Evolutionary conservation across 2,888 invertebrate genomes (phyloP).

Genomic region (Drosophila lacicola): DNA sequence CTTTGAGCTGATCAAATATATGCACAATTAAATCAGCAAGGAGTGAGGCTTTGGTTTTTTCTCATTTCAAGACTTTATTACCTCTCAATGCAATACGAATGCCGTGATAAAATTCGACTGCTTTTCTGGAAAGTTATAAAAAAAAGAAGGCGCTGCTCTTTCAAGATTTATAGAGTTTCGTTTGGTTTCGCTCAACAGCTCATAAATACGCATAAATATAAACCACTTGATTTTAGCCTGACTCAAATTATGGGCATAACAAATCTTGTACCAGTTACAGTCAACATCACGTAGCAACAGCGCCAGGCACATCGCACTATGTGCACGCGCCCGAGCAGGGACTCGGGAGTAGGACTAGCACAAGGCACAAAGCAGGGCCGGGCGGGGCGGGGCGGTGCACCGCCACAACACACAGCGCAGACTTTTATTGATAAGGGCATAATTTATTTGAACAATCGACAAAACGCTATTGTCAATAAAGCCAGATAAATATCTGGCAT

Average conservation of each 20-base stretch:
- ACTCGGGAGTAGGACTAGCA: not conserved
- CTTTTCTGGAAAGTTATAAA: constrained; percentile 1
- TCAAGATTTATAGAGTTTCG: constrained; percentile 71
- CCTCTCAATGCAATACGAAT: not conserved
- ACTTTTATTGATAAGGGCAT: constrained; percentile 79
- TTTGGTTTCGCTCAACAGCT: constrained; percentile 34
- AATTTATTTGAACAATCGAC: constrained; percentile 82
- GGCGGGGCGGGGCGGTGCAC: not conserved
- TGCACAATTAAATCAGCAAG: no score
- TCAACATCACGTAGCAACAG: constrained; percentile 71
- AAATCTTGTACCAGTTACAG: constrained; percentile 75
- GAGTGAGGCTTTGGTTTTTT: not conserved
- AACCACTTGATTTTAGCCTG: constrained; percentile 67
- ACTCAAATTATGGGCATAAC: constrained; percentile 71
- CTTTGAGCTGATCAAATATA: no score
- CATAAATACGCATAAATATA: constrained; percentile 74
- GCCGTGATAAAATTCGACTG: constrained; percentile 6
- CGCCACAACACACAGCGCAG: constrained; percentile 12
- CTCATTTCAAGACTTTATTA: not conserved
- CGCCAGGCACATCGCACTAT: constrained; percentile 11
- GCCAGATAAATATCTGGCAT: constrained; percentile 79
- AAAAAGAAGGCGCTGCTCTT: constrained; percentile 20
- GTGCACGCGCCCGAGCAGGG: not conserved
- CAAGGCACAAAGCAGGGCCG: not conserved
- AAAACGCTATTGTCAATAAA: constrained; percentile 81